A percentile compares a stretch with the other conserved stretches of the same genome.
These are phyloP conservation scores for Acleris laterana DNA, from an alignment of 2,888 invertebrate species.

Conservation along the genomic window DNA sequence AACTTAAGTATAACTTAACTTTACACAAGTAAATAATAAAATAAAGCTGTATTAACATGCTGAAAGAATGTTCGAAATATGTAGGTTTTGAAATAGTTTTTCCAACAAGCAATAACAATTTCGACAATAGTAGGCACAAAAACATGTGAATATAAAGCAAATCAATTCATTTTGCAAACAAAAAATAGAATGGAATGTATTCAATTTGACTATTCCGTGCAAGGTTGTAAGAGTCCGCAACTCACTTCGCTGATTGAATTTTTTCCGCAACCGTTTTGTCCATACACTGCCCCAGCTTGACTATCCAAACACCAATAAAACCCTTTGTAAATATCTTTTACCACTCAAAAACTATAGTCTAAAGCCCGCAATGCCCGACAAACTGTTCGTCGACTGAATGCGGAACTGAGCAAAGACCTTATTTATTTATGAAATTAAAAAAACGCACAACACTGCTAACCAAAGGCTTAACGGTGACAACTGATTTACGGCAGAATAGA, in stretches of 20 bases:
- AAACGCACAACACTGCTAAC: conserved; percentile 36
- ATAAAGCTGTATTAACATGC: background rate
- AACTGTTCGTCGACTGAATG: conserved; percentile 5
- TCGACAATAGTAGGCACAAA: background rate
- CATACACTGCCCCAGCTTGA: conserved; percentile 87
- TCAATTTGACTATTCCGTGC: conserved; percentile 15
- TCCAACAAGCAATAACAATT: background rate
- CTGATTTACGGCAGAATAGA: conserved; percentile 53
- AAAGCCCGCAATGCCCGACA: conserved; percentile 9
- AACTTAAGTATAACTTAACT: no score
- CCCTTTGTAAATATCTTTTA: conserved; percentile 1
- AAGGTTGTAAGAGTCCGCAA: conserved; percentile 40
- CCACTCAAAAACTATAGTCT: background rate
- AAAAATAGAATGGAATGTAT: conserved; percentile 7
- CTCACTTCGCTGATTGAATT: conserved; percentile 68
- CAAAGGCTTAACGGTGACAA: conserved; percentile 43
- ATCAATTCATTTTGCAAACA: conserved; percentile 4
- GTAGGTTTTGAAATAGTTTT: background rate
- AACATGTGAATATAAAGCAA: background rate
- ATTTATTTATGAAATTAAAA: conserved; percentile 17
- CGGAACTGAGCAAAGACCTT: conserved; percentile 4
- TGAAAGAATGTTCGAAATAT: background rate
- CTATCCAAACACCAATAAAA: conserved; percentile 18
- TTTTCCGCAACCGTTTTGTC: conserved; percentile 82
- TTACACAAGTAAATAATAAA: no score